Conservation (phyloP, 2,797 vertebrate species). For the Pampus argenteus region DNA sequence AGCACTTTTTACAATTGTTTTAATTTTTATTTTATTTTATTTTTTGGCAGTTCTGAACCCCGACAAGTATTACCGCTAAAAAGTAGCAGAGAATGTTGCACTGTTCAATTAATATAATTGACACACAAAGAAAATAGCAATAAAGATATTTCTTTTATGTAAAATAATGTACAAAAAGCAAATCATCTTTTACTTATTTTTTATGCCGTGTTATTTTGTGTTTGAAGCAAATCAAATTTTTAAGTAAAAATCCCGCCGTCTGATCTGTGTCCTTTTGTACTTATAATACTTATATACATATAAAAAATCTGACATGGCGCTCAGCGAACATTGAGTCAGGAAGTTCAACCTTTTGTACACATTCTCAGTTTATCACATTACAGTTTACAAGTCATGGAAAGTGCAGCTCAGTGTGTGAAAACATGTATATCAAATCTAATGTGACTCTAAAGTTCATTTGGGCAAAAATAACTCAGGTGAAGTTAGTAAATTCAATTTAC, state of each 20-base stretch:
- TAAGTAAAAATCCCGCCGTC: constrained; percentile 19
- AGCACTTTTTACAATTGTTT: constrained; percentile 9
- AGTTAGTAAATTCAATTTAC: too few relatives aligned
- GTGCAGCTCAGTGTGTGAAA: too few relatives aligned
- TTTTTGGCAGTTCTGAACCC: constrained; percentile 34
- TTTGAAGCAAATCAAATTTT: constrained; percentile 32
- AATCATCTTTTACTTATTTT: constrained; percentile 24
- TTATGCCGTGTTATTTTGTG: constrained; percentile 12
- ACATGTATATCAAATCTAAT: too few relatives aligned
- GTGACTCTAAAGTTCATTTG: too few relatives aligned
- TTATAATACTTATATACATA: background rate
- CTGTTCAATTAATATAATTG: constrained; percentile 1
- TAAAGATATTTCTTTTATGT: constrained; percentile 22
- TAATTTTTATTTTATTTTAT: constrained; percentile 18
- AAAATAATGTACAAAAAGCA: constrained; percentile 26
- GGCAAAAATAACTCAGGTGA: too few relatives aligned
- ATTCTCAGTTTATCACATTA: too few relatives aligned
- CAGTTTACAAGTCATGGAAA: too few relatives aligned
- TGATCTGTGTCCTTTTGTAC: background rate
- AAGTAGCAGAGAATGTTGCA: constrained; percentile 18
- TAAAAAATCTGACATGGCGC: background rate
- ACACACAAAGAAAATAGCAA: constrained; percentile 10
- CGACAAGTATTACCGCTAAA: constrained; percentile 3
- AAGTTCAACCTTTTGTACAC: background rate
- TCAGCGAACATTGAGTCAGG: background rate